phyloP scores from a whole-genome alignment of 2,888 invertebrate genomes.

The Hirtodrosophila alboralis region DNA sequence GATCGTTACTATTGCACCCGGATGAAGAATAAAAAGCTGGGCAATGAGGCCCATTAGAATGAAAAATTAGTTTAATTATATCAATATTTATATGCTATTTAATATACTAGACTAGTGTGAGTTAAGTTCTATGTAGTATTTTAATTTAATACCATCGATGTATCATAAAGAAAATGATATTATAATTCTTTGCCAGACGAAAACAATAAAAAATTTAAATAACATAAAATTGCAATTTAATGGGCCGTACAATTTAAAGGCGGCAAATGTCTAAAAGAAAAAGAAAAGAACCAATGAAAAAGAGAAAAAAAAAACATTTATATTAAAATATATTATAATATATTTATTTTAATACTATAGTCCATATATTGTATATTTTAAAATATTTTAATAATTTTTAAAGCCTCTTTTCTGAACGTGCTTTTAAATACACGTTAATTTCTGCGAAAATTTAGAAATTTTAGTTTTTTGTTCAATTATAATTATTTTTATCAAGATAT shows the following conservation, averaged over 20 bases:
- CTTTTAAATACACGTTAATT: no score
- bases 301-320: no score
- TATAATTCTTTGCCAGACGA: slow-evolving; percentile 58
- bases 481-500: no score
- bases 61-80: slow-evolving; percentile 11
- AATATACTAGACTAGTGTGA: slow-evolving; percentile 23
- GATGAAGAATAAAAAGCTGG: slow-evolving; percentile 54
- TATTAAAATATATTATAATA: no score
- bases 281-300: background rate
- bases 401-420: no score
- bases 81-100: slow-evolving; percentile 42
- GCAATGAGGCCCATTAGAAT: slow-evolving; percentile 58
- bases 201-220: slow-evolving; percentile 56
- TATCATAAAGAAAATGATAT: slow-evolving; percentile 35
- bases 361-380: no score
- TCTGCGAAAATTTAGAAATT: no score
- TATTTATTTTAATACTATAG: no score
- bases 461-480: no score
- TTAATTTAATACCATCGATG: slow-evolving; percentile 25
- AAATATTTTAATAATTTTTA: no score
- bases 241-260: slow-evolving; percentile 12
- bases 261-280: background rate
- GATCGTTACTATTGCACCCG: slow-evolving; percentile 85
- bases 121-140: slow-evolving; percentile 30
- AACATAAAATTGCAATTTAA: slow-evolving; percentile 39